Conservation (phyloP, 1,140 invertebrate species). For the Pentalonia nigronervosa region DNA sequence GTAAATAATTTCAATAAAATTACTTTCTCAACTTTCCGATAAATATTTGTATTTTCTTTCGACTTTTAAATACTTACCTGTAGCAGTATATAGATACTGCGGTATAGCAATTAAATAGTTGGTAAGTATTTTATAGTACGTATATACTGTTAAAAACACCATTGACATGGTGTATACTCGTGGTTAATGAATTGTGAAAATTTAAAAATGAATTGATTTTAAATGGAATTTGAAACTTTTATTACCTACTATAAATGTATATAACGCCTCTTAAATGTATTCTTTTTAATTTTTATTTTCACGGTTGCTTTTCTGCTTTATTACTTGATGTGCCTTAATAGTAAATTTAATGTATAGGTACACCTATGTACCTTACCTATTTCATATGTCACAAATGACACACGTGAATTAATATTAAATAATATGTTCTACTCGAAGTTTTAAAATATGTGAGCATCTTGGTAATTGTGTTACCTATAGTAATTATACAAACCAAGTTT, state of each 20-base stretch:
- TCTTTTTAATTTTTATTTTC: neutral
- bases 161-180: too few relatives aligned
- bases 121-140: neutral
- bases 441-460: neutral
- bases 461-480: neutral
- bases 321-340: neutral
- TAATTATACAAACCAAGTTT: neutral
- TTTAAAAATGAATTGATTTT: neutral
- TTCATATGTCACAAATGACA: neutral
- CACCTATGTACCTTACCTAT: neutral
- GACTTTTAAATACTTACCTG: neutral
- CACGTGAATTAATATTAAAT: neutral
- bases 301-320: neutral
- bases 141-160: neutral
- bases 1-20: neutral
- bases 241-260: neutral
- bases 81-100: too few relatives aligned
- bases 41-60: neutral
- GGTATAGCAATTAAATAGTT: neutral
- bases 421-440: neutral
- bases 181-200: neutral
- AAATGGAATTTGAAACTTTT: neutral
- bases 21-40: too few relatives aligned
- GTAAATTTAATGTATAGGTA: neutral
- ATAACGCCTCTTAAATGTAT: neutral